Conservation (phyloP, 2,113 vertebrate genomes). For the Phalacrocorax aristotelis region DNA sequence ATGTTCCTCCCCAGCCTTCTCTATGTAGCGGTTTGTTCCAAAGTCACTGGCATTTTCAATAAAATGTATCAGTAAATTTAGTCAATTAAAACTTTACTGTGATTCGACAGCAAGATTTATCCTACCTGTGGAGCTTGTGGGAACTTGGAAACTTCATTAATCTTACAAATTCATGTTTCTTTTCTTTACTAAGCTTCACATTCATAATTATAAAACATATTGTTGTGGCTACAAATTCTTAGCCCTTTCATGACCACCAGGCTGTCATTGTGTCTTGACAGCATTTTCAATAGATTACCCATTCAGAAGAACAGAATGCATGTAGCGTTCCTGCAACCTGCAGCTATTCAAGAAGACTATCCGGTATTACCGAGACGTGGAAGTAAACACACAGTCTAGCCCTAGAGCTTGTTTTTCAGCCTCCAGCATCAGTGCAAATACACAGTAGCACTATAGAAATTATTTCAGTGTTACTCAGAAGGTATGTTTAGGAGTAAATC, state of each 20-base stretch:
- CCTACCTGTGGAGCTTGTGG: background rate
- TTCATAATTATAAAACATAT: background rate
- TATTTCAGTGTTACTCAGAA: background rate
- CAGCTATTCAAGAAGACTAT: background rate
- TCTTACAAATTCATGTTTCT: background rate
- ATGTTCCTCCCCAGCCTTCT: background rate
- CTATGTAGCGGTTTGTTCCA: background rate
- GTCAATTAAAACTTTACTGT: slow-evolving; percentile 13
- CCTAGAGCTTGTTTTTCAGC: background rate
- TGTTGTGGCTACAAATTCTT: background rate
- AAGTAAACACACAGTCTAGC: fast-evolving
- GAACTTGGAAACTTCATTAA: background rate
- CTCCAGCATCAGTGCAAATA: background rate
- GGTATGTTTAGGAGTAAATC: background rate
- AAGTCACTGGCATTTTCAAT: background rate
- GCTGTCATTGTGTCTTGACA: background rate
- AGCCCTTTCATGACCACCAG: background rate
- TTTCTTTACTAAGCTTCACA: background rate
- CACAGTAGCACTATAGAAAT: background rate
- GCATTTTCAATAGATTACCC: background rate
- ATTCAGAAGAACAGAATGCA: fast-evolving
- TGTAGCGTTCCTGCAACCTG: background rate
- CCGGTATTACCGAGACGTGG: background rate
- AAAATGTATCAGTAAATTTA: background rate
- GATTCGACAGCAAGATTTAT: background rate